Conservation (phyloP, 1,140 invertebrate genomes). For the Propsilocerus akamusi region DNA sequence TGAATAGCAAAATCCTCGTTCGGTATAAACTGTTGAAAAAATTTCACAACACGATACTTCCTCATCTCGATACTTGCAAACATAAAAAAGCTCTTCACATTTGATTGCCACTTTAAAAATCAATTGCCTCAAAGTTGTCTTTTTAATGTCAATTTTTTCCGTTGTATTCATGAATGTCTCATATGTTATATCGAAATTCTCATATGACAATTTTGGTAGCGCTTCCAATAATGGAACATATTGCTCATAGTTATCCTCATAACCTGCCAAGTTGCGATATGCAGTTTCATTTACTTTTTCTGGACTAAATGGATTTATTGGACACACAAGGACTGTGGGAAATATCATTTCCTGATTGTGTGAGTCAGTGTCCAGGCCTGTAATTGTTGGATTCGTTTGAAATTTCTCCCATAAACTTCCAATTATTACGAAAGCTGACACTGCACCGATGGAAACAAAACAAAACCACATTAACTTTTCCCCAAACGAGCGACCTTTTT, state of each 20-base stretch:
- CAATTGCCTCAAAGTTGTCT: neutral
- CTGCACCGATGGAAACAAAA: constrained; percentile 39
- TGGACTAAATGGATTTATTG: constrained; percentile 23
- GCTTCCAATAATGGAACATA: neutral
- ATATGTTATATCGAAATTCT: neutral
- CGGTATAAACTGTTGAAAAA: constrained; percentile 42
- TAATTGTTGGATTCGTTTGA: constrained; percentile 61
- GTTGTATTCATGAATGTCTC: no score
- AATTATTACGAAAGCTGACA: constrained; percentile 47
- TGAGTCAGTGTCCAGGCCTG: constrained; percentile 48
- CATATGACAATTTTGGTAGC: neutral
- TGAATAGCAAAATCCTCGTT: constrained; percentile 47
- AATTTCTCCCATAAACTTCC: constrained; percentile 57
- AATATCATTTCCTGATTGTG: constrained; percentile 54
- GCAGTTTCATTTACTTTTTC: neutral
- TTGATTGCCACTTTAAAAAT: constrained; percentile 27
- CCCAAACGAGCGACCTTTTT: constrained; percentile 40
- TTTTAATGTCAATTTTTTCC: neutral
- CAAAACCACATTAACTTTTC: constrained; percentile 61
- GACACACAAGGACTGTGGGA: constrained; percentile 45
- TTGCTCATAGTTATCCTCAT: neutral
- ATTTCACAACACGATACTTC: constrained; percentile 35
- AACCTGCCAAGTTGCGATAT: neutral
- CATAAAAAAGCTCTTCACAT: constrained; percentile 33
- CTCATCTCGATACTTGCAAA: constrained; percentile 41